Evolutionary conservation across 2,113 vertebrate species (phyloP).

Genomic region (Lampris incognitus): DNA sequence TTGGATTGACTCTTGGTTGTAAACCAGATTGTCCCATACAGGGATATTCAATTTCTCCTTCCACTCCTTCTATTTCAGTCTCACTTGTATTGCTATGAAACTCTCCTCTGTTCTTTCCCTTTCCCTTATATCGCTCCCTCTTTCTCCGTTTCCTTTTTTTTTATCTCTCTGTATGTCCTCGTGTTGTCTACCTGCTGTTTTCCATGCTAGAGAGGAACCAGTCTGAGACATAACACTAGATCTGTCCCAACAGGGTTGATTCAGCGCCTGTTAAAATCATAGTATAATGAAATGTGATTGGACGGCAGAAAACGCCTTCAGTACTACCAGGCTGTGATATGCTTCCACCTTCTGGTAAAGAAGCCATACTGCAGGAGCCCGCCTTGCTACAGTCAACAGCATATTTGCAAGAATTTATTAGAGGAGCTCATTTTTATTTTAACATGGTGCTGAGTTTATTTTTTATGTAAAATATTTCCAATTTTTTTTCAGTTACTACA

Average conservation of each 20-base stretch:
- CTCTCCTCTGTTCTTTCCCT: not conserved
- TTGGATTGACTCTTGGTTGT: no score
- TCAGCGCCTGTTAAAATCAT: slow-evolving; percentile 41
- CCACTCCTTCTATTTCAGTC: not conserved
- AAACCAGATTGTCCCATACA: no score
- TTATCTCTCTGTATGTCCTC: not conserved
- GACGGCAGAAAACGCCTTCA: not conserved
- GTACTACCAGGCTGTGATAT: not conserved
- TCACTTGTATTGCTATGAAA: not conserved
- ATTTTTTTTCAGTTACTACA: no score
- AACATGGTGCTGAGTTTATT: no score
- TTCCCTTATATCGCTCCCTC: not conserved
- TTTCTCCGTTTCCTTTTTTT: not conserved
- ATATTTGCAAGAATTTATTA: no score
- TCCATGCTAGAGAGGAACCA: not conserved
- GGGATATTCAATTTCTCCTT: no score
- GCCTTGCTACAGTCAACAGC: no score
- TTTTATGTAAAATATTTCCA: no score
- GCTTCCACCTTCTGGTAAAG: slow-evolving; percentile 59
- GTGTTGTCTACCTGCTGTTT: not conserved
- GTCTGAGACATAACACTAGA: not conserved
- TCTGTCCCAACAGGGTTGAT: slow-evolving; percentile 12
- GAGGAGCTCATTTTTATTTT: no score
- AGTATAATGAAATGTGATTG: slow-evolving; percentile 34
- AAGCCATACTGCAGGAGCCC: not conserved